phyloP scores from a whole-genome alignment of 1,140 invertebrate species.

The Chironomus tepperi region DNA sequence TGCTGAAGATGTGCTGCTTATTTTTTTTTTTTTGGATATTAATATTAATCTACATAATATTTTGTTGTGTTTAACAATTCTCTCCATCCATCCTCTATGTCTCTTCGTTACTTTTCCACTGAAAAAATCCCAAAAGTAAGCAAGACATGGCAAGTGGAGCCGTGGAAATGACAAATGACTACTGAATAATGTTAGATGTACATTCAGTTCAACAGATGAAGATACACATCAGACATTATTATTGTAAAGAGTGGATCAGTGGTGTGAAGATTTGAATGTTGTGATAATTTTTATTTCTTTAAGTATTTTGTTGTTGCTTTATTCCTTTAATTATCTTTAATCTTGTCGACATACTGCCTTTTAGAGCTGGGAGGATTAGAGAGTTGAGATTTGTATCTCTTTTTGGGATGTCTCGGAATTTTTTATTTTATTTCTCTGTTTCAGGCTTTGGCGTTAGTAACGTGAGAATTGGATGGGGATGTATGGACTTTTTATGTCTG shows the following conservation, averaged over 20 bases:
- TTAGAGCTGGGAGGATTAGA: neutral
- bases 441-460: no score
- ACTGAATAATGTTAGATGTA: slow-evolving; percentile 22
- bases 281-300: neutral
- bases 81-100: neutral
- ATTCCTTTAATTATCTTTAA: neutral
- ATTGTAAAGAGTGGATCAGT: neutral
- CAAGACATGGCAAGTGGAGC: neutral
- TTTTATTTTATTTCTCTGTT: no score
- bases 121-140: neutral
- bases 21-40: slow-evolving; percentile 16
- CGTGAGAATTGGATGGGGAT: no score
- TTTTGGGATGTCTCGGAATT: no score
- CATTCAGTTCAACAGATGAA: neutral
- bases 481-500: no score
- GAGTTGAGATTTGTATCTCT: neutral
- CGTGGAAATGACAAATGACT: slow-evolving; percentile 20
- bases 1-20: neutral
- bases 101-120: neutral
- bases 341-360: neutral
- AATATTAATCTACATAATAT: neutral
- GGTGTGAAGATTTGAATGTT: slow-evolving; percentile 17
- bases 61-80: no score
- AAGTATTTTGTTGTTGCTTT: neutral
- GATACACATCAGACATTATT: neutral